A percentile compares a stretch with the other conserved stretches of the same genome.
These are phyloP conservation scores for Campoplex capitator DNA, from an alignment of 2,888 invertebrate genomes.

Conservation along the genomic window DNA sequence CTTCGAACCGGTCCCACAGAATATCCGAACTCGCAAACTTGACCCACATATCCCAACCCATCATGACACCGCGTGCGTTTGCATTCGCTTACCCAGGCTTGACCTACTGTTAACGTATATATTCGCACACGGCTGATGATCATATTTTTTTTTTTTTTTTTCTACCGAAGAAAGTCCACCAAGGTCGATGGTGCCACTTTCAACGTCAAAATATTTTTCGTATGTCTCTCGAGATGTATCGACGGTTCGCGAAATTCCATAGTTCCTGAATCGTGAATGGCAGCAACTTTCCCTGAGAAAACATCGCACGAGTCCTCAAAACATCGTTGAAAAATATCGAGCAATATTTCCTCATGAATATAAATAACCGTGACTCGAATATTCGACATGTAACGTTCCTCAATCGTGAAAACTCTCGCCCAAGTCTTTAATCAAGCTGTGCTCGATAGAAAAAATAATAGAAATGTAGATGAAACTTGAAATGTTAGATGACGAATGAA, in stretches of 20 bases:
- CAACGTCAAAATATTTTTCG: not conserved
- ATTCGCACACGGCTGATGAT: conserved; percentile 37
- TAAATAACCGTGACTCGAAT: not conserved
- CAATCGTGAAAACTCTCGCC: conserved; percentile 40
- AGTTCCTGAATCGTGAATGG: not conserved
- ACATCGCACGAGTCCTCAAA: not conserved
- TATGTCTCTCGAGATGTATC: not conserved
- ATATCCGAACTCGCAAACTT: conserved; percentile 69
- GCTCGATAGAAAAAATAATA: conserved; percentile 15
- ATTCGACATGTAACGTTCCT: conserved; percentile 12
- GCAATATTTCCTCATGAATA: not conserved
- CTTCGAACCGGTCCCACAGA: conserved; percentile 55
- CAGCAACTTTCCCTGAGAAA: not conserved
- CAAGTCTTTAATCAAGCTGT: conserved; percentile 20
- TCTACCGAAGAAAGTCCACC: conserved; percentile 54
- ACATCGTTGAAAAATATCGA: not conserved
- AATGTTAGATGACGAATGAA: conserved; percentile 33
- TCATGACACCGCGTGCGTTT: not conserved
- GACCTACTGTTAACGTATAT: conserved; percentile 65
- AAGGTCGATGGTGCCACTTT: conserved; percentile 10
- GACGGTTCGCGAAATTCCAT: not conserved
- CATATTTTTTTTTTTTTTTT: conserved; percentile 30
- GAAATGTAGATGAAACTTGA: conserved; percentile 62
- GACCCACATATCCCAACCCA: conserved; percentile 66
- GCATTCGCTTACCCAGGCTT: conserved; percentile 37